Base-by-base conservation (phyloP, 2,113 vertebrate species). In the Forbesichthys papilliferus region DNA sequence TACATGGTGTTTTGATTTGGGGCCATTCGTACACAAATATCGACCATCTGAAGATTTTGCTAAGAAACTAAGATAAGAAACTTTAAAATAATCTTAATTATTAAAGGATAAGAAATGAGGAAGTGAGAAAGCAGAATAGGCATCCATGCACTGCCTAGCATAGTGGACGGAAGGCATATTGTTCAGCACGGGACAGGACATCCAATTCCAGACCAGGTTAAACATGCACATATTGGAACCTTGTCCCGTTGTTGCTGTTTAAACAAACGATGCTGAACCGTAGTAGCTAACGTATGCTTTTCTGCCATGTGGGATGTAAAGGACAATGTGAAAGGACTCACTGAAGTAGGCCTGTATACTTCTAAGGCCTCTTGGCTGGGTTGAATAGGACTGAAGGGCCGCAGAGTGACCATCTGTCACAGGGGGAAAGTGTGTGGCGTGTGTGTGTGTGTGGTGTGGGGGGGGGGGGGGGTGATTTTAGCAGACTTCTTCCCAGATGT, bases 21-120 rank as follows among this genome's bases (percentile, higher is more conserved):
- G 36, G 36, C 36, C 7, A 42, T 42, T 69, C 61, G 34, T 42
- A 42, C 36, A 4, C 36, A 42, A 86, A 71, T 71, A 73, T 51
- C 18, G 57, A 61, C 69, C 56, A 75, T 75, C 74, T 74, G 76
- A 81, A 77, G 68, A 90, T 84, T 89, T 92, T 92, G 90, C 91
- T 20, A 20, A 20, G 20, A 20, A 20, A 20, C 20, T 20, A 20
- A 20, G 20, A 1, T 83, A 86, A 81, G 91, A 88, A 91, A 93
- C 86, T 84, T 91, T 86, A 90, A 92, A 92, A 89, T 92, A 90
- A 86, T 89, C 78, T 77, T 79, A 64, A 55, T 27, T 27, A 27
- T 27, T 27, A 27, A 55, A 68, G 77, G 34, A 77, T 70, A 42
- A 67, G 78, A 79, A 74, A 68, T 61, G 68, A 76, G 62, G 72